phyloP scores from a whole-genome alignment of 1,140 invertebrate species.

The Drosophila mojavensis region DNA sequence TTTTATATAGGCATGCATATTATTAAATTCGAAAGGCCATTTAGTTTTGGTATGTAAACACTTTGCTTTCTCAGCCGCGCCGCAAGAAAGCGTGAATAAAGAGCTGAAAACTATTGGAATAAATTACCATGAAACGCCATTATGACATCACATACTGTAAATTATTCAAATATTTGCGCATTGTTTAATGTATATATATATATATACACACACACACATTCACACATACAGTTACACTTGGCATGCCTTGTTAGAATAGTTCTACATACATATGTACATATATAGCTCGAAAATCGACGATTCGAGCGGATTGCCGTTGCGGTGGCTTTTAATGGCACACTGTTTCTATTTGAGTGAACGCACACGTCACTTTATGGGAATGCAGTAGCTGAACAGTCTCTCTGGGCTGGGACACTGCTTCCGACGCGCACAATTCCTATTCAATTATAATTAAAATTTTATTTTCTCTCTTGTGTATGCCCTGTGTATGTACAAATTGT shows the following conservation, averaged over 20 bases:
- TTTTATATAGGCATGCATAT: background rate
- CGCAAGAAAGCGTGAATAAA: conserved; percentile 60
- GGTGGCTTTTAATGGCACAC: conserved; percentile 55
- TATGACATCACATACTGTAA: conserved; percentile 78
- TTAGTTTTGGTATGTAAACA: conserved; percentile 33
- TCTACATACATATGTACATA: conserved; percentile 14
- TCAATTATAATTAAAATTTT: conserved; percentile 48
- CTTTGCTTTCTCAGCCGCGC: conserved; percentile 20
- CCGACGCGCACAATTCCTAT: conserved; percentile 54
- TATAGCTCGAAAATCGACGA: conserved; percentile 32
- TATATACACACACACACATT: conserved; percentile 1
- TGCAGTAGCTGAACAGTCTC: conserved; percentile 32
- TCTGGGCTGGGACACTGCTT: conserved; percentile 14
- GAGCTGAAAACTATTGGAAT: conserved; percentile 41
- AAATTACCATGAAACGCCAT: conserved; percentile 32
- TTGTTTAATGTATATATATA: conserved; percentile 50
- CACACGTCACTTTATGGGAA: conserved; percentile 74
- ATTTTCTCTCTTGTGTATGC: background rate
- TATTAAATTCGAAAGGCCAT: conserved; percentile 20
- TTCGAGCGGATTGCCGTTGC: conserved; percentile 30
- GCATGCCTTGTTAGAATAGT: no score
- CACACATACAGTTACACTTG: conserved; percentile 1
- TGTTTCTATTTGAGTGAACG: conserved; percentile 72
- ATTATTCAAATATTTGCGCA: conserved; percentile 70
- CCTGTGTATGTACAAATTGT: background rate